Conservation (phyloP, 2,797 vertebrate species). For the Protosalanx chinensis region DNA sequence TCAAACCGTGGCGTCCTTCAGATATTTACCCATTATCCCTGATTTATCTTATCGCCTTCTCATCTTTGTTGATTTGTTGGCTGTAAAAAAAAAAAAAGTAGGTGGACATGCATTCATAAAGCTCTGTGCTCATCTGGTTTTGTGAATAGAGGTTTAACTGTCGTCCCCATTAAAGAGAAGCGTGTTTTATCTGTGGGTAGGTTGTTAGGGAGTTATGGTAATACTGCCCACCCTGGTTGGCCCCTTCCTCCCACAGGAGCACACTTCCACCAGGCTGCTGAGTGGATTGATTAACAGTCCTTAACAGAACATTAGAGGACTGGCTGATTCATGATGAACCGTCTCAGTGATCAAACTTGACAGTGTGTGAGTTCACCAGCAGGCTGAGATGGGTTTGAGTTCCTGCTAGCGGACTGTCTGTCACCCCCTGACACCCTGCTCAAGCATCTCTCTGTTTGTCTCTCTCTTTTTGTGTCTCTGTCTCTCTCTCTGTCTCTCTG, state of each 20-base stretch:
- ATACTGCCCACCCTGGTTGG: neutral
- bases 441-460: neutral
- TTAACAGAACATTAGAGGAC: conserved; percentile 13
- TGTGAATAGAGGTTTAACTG: conserved; percentile 2
- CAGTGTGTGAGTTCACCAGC: conserved; percentile 4
- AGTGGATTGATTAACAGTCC: conserved; percentile 11
- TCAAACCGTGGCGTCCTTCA: neutral
- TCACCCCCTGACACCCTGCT: neutral
- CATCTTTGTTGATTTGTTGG: neutral
- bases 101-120: conserved; percentile 8
- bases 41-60: neutral
- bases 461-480: neutral
- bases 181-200: conserved; percentile 11
- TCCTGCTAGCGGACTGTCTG: neutral
- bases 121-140: neutral
- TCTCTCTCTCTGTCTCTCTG: neutral
- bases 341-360: conserved; percentile 9
- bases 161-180: neutral
- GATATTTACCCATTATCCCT: neutral
- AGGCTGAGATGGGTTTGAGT: neutral
- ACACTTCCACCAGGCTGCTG: conserved; percentile 4
- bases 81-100: neutral
- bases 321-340: conserved; percentile 12
- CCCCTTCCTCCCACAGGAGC: neutral
- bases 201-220: conserved; percentile 10